Conservation (phyloP, 2,113 vertebrate genomes). For the Ctenodactylus gundi region DNA sequence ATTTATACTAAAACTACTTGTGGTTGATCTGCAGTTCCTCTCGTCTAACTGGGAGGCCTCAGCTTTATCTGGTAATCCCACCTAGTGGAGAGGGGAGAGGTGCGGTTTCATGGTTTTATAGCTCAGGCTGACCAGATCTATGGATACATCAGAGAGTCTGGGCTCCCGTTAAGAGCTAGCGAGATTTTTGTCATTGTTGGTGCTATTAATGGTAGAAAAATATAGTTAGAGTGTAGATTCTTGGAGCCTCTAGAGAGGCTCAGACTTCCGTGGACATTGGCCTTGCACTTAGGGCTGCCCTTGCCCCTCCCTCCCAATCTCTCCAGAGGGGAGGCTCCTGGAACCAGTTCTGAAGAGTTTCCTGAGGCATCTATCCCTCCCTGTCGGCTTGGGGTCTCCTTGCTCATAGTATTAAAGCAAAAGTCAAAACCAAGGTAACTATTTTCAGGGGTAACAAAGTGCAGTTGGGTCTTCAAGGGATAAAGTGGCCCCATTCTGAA, state of each 20-base stretch:
- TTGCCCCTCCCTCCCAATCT: neutral
- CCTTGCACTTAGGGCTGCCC: neutral
- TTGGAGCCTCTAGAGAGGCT: neutral
- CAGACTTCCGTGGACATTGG: neutral
- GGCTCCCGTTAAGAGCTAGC: neutral
- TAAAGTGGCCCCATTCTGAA: neutral
- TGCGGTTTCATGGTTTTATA: neutral
- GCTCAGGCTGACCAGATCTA: conserved; percentile 38
- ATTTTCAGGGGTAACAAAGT: conserved; percentile 28
- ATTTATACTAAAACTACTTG: neutral
- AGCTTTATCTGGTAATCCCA: neutral
- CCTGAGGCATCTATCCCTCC: neutral
- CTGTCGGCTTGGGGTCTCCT: too few species aligned
- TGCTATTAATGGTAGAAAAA: neutral
- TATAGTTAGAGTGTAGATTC: neutral
- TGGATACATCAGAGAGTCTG: conserved; percentile 35
- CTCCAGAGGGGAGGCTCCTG: neutral
- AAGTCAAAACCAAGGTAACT: conserved; percentile 52
- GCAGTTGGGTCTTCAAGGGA: neutral
- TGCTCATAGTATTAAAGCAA: conserved; percentile 21
- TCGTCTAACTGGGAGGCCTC: neutral
- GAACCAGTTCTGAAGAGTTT: neutral
- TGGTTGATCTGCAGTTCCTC: conserved; percentile 33
- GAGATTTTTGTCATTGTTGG: too few species aligned
- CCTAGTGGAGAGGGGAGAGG: neutral